A percentile compares a stretch with the other conserved stretches of the same genome.
phyloP scores from a whole-genome alignment of 2,113 vertebrate species.

The Caretta caretta region DNA sequence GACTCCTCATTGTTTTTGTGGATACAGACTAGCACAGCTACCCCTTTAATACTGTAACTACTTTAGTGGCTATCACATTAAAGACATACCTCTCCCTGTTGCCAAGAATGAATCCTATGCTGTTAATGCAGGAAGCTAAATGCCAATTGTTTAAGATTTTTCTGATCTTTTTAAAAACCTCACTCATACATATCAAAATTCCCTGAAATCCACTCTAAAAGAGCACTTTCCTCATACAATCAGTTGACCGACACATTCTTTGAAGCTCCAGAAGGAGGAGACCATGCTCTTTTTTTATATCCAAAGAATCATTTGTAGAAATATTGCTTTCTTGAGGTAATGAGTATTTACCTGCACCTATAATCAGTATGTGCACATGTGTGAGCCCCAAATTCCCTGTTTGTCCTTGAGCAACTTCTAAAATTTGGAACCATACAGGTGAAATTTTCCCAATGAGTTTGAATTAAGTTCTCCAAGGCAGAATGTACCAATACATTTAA shows the following conservation, averaged over 20 bases:
- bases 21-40: too few relatives aligned
- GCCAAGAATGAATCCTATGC: neutral
- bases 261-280: neutral
- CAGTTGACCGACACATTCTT: neutral
- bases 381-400: accelerated
- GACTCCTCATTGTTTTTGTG: too few relatives aligned
- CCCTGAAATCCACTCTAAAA: neutral
- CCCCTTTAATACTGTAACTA: too few relatives aligned
- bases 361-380: neutral
- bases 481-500: neutral
- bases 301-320: neutral
- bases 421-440: neutral
- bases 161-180: neutral
- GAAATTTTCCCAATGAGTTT: neutral
- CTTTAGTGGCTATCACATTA: neutral
- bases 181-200: neutral
- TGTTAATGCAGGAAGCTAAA: neutral
- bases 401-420: neutral
- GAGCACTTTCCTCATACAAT: neutral
- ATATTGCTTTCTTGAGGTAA: neutral
- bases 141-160: neutral
- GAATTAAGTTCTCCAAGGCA: neutral
- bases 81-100: neutral
- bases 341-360: neutral
- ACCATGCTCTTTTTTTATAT: neutral